These are phyloP conservation scores for Lagocephalus sceleratus DNA, from an alignment of 2,797 vertebrate genomes.

Conservation along the genomic window DNA sequence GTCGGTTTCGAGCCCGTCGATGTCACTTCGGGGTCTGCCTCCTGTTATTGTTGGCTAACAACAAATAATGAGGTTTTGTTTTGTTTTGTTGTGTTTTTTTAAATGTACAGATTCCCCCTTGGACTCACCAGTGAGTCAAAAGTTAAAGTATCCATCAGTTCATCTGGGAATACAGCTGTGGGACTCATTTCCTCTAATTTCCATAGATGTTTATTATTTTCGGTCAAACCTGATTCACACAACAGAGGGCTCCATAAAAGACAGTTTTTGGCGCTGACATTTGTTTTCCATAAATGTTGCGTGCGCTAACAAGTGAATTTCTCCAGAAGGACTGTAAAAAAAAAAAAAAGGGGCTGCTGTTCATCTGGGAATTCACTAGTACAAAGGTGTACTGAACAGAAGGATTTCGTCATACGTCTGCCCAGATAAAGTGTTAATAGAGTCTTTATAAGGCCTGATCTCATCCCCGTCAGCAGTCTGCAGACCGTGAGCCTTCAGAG, in stretches of 20 bases:
- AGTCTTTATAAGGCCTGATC: slow-evolving; percentile 25
- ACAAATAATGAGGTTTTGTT: slow-evolving; percentile 12
- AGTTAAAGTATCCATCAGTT: slow-evolving; percentile 27
- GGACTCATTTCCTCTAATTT: slow-evolving; percentile 1
- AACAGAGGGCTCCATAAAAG: background rate
- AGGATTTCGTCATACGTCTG: slow-evolving; percentile 1
- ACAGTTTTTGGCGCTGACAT: background rate
- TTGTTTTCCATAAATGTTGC: background rate
- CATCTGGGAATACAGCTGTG: slow-evolving; percentile 18
- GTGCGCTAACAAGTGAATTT: slow-evolving; percentile 3
- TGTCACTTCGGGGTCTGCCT: background rate
- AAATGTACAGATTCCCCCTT: slow-evolving; percentile 3
- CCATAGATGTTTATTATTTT: slow-evolving; percentile 3
- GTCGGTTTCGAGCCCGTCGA: background rate
- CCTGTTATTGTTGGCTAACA: slow-evolving; percentile 28
- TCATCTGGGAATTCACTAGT: slow-evolving; percentile 24
- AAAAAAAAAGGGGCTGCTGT: background rate
- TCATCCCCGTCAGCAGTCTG: slow-evolving; percentile 32
- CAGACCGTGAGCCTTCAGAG: slow-evolving; percentile 44
- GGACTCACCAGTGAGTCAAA: slow-evolving; percentile 9
- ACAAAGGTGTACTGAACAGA: background rate
- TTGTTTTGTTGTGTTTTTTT: background rate
- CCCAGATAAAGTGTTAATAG: background rate
- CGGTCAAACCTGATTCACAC: background rate
- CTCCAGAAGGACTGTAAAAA: slow-evolving; percentile 13